A percentile compares a stretch with the other conserved stretches of the same genome.
Evolutionary conservation across 2,888 invertebrate species (phyloP).

Genomic region (Ochlodes sylvanus): DNA sequence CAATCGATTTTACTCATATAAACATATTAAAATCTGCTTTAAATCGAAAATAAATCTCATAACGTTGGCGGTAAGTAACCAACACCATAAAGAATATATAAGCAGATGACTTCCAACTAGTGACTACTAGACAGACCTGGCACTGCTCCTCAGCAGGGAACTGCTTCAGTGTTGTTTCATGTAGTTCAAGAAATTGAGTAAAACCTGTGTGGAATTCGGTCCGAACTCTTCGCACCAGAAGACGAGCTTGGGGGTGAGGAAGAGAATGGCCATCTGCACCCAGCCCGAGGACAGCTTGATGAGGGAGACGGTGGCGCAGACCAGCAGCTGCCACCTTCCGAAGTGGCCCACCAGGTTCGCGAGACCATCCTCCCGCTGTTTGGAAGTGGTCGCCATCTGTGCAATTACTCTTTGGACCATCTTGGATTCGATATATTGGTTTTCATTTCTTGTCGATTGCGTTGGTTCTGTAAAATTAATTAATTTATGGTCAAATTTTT

Average conservation of each 20-base stretch:
- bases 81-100: too few relatives aligned
- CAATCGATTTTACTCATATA: too few relatives aligned
- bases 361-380: constrained; percentile 61
- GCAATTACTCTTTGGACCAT: constrained; percentile 28
- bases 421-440: not conserved
- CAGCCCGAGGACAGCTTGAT: constrained; percentile 91
- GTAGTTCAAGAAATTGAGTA: not conserved
- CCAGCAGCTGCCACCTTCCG: constrained; percentile 89
- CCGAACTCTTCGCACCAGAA: constrained; percentile 78
- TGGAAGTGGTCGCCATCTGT: constrained; percentile 48
- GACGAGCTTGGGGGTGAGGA: constrained; percentile 87
- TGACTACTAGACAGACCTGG: too few relatives aligned
- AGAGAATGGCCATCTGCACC: constrained; percentile 91
- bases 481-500: too few relatives aligned
- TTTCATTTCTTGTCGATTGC: not conserved
- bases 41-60: too few relatives aligned
- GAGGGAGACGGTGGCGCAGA: constrained; percentile 87
- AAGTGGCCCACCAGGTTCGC: constrained; percentile 75
- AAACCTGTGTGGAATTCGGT: constrained; percentile 51
- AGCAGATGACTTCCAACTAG: too few relatives aligned
- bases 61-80: too few relatives aligned
- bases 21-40: too few relatives aligned
- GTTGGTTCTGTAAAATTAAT: not conserved
- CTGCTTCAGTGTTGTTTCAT: too few relatives aligned
- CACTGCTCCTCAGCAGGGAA: too few relatives aligned